These are phyloP conservation scores for Harlomillsia oculata DNA, from an alignment of 1,140 invertebrate genomes.

Conservation along the genomic window DNA sequence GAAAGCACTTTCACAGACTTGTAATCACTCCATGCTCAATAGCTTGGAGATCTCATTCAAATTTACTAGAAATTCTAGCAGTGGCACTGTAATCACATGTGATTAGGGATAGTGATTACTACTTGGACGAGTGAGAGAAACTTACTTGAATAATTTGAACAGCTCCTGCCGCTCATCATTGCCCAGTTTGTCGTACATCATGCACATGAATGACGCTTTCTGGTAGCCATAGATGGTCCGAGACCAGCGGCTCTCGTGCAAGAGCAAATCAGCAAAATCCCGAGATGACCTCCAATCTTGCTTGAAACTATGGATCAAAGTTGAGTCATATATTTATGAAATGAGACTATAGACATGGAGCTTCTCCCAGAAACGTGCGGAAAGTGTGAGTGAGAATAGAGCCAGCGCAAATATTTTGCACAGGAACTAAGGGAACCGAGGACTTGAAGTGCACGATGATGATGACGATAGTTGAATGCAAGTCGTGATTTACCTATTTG, in stretches of 20 bases:
- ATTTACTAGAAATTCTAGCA: too few species aligned
- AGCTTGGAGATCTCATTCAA: too few species aligned
- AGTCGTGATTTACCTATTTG: conserved; percentile 53
- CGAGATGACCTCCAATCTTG: conserved; percentile 61
- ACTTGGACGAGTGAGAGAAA: too few species aligned
- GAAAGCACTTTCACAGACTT: too few species aligned
- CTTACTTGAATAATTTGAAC: conserved; percentile 52
- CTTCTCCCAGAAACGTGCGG: background rate
- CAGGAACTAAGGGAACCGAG: background rate
- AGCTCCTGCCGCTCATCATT: conserved; percentile 45
- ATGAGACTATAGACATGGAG: background rate
- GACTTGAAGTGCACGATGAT: too few species aligned
- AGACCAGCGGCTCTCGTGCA: conserved; percentile 79
- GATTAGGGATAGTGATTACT: too few species aligned
- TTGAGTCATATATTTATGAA: background rate
- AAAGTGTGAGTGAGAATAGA: background rate
- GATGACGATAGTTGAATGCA: background rate
- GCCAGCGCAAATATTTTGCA: background rate
- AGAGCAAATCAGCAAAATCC: conserved; percentile 59
- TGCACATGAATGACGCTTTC: conserved; percentile 68
- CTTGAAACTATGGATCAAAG: conserved; percentile 42
- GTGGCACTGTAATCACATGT: too few species aligned
- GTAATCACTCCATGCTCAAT: too few species aligned
- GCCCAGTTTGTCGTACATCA: conserved; percentile 52
- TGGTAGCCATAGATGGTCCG: conserved; percentile 82